phyloP scores from a whole-genome alignment of 2,797 vertebrate species.

The Thaleichthys pacificus region DNA sequence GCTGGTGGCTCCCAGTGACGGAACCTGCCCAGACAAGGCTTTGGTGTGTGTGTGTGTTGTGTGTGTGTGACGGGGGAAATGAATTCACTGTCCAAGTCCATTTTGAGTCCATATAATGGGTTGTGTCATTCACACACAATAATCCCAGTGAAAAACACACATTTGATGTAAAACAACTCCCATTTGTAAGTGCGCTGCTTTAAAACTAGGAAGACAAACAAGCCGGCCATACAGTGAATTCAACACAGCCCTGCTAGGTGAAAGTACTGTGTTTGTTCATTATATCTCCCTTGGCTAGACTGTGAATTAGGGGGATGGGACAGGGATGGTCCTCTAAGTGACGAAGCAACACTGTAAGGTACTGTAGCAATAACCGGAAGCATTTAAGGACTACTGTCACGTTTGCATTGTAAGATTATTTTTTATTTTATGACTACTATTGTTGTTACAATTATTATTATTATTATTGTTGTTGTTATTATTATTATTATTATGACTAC shows the following conservation, averaged over 20 bases:
- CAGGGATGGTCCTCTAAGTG: conserved; percentile 59
- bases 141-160: conserved; percentile 23
- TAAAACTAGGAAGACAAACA: conserved; percentile 50
- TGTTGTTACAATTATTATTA: conserved; percentile 78
- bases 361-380: conserved; percentile 87
- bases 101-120: conserved; percentile 47
- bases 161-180: conserved; percentile 3
- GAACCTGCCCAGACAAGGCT: conserved; percentile 89
- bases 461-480: conserved; percentile 60
- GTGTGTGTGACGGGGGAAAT: conserved; percentile 41
- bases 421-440: conserved; percentile 82
- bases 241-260: conserved; percentile 60
- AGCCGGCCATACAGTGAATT: conserved; percentile 68
- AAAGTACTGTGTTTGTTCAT: conserved; percentile 62
- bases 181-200: conserved; percentile 57
- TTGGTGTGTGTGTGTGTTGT: conserved; percentile 62
- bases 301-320: conserved; percentile 68
- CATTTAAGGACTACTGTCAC: conserved; percentile 78
- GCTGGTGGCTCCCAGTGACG: conserved; percentile 58
- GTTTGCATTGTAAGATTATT: conserved; percentile 85
- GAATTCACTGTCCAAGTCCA: conserved; percentile 70
- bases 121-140: conserved; percentile 43
- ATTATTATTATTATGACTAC: conserved; percentile 77
- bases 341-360: conserved; percentile 76
- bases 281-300: conserved; percentile 71